Evolutionary conservation across 2,113 vertebrate genomes (phyloP).

Genomic region (Spea bombifrons): DNA sequence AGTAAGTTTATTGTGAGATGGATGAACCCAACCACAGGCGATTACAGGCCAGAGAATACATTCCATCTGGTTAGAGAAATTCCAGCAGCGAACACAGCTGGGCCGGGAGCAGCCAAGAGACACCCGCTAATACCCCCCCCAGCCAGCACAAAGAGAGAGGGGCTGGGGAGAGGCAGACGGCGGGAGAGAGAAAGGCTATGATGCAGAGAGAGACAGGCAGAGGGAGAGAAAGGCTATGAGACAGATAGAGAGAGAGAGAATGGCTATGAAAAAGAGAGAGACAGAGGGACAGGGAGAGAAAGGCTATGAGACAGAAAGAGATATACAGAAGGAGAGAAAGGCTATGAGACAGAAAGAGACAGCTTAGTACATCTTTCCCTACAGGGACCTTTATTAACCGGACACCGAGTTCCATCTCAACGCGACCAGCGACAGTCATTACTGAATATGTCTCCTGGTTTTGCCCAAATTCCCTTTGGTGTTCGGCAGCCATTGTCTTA

Average conservation of each 20-base stretch:
- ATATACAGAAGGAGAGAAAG: not conserved
- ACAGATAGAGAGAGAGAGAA: not conserved
- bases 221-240: not conserved
- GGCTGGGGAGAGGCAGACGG: not conserved
- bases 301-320: not conserved
- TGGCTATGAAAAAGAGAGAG: not conserved
- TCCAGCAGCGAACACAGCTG: not conserved
- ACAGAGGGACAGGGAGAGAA: not conserved
- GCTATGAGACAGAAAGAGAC: not conserved
- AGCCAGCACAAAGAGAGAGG: not conserved
- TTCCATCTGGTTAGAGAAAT: constrained; percentile 1
- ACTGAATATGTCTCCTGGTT: no score
- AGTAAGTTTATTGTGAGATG: not conserved
- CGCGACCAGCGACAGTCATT: no score
- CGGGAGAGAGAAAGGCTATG: not conserved
- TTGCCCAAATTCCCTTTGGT: no score
- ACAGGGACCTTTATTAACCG: no score
- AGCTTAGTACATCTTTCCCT: no score
- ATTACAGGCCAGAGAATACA: constrained; percentile 8
- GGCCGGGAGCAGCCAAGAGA: not conserved
- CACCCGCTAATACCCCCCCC: not conserved
- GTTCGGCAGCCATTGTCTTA: not conserved
- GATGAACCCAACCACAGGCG: not conserved
- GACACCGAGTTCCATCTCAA: no score
- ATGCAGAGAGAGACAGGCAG: no score